Evolutionary conservation across 2,113 vertebrate species (phyloP).

Genomic region (Hiodon tergisus): DNA sequence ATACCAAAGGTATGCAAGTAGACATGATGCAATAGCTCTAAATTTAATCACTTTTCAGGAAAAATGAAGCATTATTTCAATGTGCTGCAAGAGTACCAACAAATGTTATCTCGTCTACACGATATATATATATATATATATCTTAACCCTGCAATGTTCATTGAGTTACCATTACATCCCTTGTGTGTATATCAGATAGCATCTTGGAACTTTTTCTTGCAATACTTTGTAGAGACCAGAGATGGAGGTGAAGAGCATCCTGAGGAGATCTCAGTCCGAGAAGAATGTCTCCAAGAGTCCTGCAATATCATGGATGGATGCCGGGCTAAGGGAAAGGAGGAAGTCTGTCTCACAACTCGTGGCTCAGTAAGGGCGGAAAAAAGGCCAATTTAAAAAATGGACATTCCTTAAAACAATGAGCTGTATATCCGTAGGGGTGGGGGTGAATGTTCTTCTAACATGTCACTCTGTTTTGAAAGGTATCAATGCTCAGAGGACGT

Average conservation of each 20-base stretch:
- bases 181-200: too few relatives aligned
- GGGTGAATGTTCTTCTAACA: not conserved
- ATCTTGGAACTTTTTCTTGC: not conserved
- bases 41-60: too few relatives aligned
- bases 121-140: too few relatives aligned
- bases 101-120: too few relatives aligned
- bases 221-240: slow-evolving; percentile 1
- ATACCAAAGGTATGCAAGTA: too few relatives aligned
- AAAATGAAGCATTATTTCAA: too few relatives aligned
- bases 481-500: slow-evolving; percentile 59
- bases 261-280: slow-evolving; percentile 56
- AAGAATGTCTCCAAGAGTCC: slow-evolving; percentile 31
- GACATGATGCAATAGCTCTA: too few relatives aligned
- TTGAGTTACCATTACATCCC: too few relatives aligned
- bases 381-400: not conserved
- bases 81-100: too few relatives aligned
- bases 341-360: slow-evolving; percentile 71
- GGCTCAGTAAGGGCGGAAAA: slow-evolving; percentile 50
- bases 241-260: slow-evolving; percentile 58
- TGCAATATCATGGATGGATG: slow-evolving; percentile 36
- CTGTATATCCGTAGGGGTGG: not conserved
- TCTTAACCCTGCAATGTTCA: too few relatives aligned
- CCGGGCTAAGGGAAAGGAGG: slow-evolving; percentile 39
- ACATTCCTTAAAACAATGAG: not conserved
- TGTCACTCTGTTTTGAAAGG: slow-evolving; percentile 45